Evolutionary conservation across 2,888 invertebrate genomes (phyloP), one percentile per base, ranked within the genome.

Genomic region (Uropetala carovei): DNA sequence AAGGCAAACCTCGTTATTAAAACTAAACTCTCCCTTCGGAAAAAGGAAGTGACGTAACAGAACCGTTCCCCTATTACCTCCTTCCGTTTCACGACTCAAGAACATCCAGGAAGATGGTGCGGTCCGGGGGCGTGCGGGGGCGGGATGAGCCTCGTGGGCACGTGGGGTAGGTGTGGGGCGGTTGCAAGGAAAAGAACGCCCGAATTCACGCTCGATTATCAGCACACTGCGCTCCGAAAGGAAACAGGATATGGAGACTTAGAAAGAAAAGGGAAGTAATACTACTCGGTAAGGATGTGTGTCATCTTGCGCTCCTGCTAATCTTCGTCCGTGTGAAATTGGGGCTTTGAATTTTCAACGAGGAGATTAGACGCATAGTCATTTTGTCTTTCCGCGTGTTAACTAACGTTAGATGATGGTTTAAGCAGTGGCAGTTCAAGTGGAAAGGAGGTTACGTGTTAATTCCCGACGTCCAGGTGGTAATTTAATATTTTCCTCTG

Each of bases 11-110:
- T 57, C 83, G 18, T 83, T 43, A 18, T n/a, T 57, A 27, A 22
- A 11, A 22, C 75, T n/a, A n/a, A 83, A 18, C 57, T 8, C 43
- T 14, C 60, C 59, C 43, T 10, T 16, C 30, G 43, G 43, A n/a
- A 89, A 43, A 56, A 89, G 89, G 89, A 89, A 89, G 89, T 89
- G 89, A 89, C 89, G 89, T 89, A 89, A 64, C 18, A 68, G 64
- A 57, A 7, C 89, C 30, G 13, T 10, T 0, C 89, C 64, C 64
- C 27, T 22, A 27, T 68, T 43, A 27, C 16, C 43, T 89, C 60
- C 89, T 89, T 89, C 89, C 89, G 89, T 68, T 89, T 43, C 43
- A n/a, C n/a, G 57, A 83, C 56, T 30, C 82, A 43, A 14, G 82
- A 75, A 16, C 75, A 22, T 75, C 18, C 18, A 75, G 18, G n/a